Evolutionary conservation across 2,888 invertebrate species (phyloP).

Genomic region (Trissonchulus sp.): DNA sequence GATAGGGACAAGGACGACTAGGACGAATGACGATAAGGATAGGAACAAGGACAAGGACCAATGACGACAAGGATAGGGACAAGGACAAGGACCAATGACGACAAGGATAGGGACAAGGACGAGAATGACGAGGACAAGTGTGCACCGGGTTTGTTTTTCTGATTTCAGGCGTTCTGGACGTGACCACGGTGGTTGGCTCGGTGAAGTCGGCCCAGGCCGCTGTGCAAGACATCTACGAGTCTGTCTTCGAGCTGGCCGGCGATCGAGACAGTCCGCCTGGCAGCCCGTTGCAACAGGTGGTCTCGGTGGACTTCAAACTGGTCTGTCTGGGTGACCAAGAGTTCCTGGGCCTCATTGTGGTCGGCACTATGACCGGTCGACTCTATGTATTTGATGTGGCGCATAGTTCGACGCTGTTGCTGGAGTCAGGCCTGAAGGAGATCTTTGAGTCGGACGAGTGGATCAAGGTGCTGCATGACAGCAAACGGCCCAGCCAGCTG

Average conservation of each 20-base stretch:
- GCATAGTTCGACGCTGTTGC: conserved; percentile 71
- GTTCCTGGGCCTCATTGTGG: conserved; percentile 69
- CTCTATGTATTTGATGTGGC: conserved; percentile 81
- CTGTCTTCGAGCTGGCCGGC: conserved; percentile 36
- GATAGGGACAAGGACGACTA: too few relatives aligned
- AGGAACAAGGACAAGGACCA: too few relatives aligned
- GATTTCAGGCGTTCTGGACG: conserved; percentile 42
- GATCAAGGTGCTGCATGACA: conserved; percentile 77
- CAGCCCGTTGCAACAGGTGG: conserved; percentile 49
- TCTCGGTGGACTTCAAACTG: conserved; percentile 86
- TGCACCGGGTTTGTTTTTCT: too few relatives aligned
- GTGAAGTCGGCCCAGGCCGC: conserved; percentile 45
- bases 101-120: too few relatives aligned
- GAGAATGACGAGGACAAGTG: too few relatives aligned
- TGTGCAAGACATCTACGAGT: conserved; percentile 1
- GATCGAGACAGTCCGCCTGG: too few relatives aligned
- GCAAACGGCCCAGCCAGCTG: conserved; percentile 81
- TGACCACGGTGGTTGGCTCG: conserved; percentile 45
- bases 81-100: too few relatives aligned
- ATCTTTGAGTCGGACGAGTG: conserved; percentile 73
- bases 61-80: too few relatives aligned
- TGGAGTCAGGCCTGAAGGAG: conserved; percentile 69
- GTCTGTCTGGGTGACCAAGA: conserved; percentile 83
- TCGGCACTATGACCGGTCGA: conserved; percentile 71
- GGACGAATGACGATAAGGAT: too few relatives aligned